These are phyloP conservation scores for Timema cristinae DNA, from an alignment of 2,888 invertebrate genomes.

Conservation along the genomic window DNA sequence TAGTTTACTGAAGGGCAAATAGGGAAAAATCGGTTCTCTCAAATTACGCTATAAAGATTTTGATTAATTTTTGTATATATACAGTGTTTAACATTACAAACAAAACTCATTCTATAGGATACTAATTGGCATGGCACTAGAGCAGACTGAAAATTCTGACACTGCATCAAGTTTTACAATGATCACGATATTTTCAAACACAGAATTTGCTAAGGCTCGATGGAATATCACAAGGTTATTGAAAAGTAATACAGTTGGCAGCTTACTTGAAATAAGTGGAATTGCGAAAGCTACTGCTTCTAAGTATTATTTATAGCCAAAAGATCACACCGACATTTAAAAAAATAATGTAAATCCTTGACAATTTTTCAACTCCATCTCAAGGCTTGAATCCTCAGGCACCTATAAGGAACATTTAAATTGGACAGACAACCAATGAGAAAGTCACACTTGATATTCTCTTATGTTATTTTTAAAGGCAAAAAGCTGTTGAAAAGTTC, in stretches of 20 bases:
- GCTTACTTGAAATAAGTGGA: background rate
- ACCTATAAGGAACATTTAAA: background rate
- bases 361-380: background rate
- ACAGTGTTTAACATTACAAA: too few relatives aligned
- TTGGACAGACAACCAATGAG: background rate
- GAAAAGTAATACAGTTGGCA: background rate
- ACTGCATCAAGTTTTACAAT: background rate
- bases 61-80: too few relatives aligned
- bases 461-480: background rate
- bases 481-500: background rate
- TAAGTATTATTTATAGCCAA: background rate
- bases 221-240: background rate
- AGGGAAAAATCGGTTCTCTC: too few relatives aligned
- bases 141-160: conserved; percentile 1
- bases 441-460: background rate
- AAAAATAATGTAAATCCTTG: background rate
- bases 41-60: too few relatives aligned
- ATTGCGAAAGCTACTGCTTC: background rate
- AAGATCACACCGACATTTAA: background rate
- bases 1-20: too few relatives aligned
- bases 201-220: background rate
- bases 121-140: background rate
- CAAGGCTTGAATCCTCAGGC: background rate
- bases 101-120: conserved; percentile 5
- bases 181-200: background rate